Evolutionary conservation across 2,888 invertebrate species (phyloP), one percentile per base, ranked within the genome.

Genomic region (Oxyscelio sp.): DNA sequence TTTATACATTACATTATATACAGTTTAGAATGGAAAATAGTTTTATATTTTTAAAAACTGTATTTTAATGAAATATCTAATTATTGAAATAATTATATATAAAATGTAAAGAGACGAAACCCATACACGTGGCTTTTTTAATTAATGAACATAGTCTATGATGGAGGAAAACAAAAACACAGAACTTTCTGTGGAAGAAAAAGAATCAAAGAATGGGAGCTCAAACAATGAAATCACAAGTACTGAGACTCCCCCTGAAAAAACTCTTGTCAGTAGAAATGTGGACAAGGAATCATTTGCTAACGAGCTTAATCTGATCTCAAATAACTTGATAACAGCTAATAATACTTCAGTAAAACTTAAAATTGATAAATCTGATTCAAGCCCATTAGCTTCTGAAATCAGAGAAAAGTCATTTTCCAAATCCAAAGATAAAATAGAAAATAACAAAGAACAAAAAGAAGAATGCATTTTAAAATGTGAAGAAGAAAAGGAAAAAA

Each of bases 401-500:
- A 13, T 8, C 4, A 17, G 31, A n/a, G 66, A 61, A 38, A 63
- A 63, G 19, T 11, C 52, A 48, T 45, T 17, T 45, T 45, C 17
- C 38, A 22, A 27, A 19, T 8, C 63, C 38, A 19, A 54, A 31
- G 68, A 82, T 31, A 59, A 65, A 21, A 43, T n/a, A 34, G 40
- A 43, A 15, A 38, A 21, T 6, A 17, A 56, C 40, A 71, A 54
- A 17, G 68, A 80, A 45, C 85, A 85, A 4, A 75, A 84, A 13
- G 78, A 77, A 50, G 75, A 45, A 31, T 54, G 65, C 11, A 75
- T 65, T 1, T 48, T 24, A 11, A 78, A 88, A 61, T 27, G 54
- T 59, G 73, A 84, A 24, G 85, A 85, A 54, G 77, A 78, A 22
- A 82, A 84, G 17, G 86, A 88, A 5, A 87, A 87, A 61, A 21